Evolutionary conservation across 2,797 vertebrate genomes (phyloP), one percentile per base, ranked within the genome.

Genomic region (Neostethus bicornis): DNA sequence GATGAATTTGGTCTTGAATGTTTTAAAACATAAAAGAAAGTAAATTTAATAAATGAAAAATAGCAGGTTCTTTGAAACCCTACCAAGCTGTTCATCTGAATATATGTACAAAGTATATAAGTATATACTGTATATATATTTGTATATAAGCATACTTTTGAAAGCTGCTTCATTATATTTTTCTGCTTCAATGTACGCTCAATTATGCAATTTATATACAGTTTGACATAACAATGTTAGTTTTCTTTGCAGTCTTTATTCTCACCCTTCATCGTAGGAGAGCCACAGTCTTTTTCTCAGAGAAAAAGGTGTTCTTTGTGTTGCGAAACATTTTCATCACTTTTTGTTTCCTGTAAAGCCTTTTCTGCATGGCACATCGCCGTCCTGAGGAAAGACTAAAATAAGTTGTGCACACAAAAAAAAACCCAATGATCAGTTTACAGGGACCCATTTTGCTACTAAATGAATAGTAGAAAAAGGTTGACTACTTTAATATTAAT

Each of bases 1-100:
- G 35, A 65, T 71, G 43, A 51, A 39, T 64, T 14, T 49, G 59
- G 10, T 10, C 58, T 62, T 67, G 52, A 65, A 68, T 21, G 26
- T 10, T 29, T 9, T 14, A 28, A 60, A 46, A 61, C 41, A 43
- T 5, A 54, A 28, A 25, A 61, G 10, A 41, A 23, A 24, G 16
- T 21, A 1, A 31, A 4, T 3, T 5, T n/a, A n/a, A n/a, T n/a
- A n/a, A n/a, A n/a, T n/a, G n/a, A n/a, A n/a, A n/a, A n/a, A n/a
- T n/a, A n/a, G n/a, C n/a, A n/a, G n/a, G n/a, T n/a, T n/a, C n/a
- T n/a, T n/a, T n/a, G n/a, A n/a, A n/a, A n/a, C n/a, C n/a, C n/a
- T n/a, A n/a, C n/a, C n/a, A n/a, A n/a, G n/a, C n/a, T n/a, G n/a
- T n/a, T n/a, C n/a, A n/a, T n/a, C n/a, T n/a, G n/a, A n/a, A n/a